Percentiles rank a stretch among this genome's conserved stretches.
Conservation (phyloP, 2,113 vertebrate genomes). For the Fregata magnificens region DNA sequence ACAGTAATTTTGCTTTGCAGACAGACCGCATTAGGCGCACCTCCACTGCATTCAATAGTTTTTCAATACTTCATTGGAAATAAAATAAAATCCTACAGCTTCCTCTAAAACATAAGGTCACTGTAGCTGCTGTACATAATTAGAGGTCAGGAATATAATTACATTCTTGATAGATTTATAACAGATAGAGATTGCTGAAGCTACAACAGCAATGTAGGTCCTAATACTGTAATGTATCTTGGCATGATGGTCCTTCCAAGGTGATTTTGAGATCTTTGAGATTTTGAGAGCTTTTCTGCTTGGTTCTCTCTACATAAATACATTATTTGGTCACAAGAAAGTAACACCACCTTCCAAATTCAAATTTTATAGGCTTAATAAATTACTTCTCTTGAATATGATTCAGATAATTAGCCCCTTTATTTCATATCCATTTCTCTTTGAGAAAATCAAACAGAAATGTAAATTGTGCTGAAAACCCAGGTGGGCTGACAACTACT, state of each 20-base stretch:
- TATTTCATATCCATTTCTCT: background rate
- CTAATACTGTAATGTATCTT: background rate
- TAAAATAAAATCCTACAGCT: background rate
- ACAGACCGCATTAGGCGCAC: background rate
- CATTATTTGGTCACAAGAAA: background rate
- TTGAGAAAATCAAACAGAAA: background rate
- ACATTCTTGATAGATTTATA: background rate
- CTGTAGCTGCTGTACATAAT: background rate
- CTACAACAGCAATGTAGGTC: background rate
- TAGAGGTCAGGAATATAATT: background rate
- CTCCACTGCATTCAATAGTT: background rate
- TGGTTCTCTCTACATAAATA: background rate
- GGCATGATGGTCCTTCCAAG: background rate
- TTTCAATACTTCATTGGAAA: background rate
- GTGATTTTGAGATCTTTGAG: slow-evolving; percentile 19
- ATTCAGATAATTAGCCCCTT: background rate
- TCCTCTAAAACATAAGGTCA: background rate
- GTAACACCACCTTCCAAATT: slow-evolving; percentile 15
- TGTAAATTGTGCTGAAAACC: background rate
- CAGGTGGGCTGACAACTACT: background rate
- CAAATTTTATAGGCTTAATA: background rate
- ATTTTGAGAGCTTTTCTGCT: background rate
- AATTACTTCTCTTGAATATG: background rate
- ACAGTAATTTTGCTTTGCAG: background rate
- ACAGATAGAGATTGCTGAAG: background rate